These are phyloP conservation scores for Pteropus rufus DNA, from an alignment of 2,797 vertebrate genomes.

Conservation along the genomic window DNA sequence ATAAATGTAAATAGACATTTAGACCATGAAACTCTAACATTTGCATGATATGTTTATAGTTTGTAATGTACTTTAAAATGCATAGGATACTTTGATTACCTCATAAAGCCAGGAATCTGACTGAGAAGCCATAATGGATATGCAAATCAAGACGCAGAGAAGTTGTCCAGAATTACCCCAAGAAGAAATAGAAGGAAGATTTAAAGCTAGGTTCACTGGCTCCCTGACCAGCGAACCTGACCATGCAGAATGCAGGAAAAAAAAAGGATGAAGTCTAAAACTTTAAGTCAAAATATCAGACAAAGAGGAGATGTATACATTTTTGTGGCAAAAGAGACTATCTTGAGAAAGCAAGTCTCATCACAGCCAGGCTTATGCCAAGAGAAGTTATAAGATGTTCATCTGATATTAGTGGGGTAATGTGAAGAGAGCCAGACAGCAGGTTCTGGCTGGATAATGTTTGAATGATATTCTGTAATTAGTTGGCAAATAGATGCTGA, in stretches of 20 bases:
- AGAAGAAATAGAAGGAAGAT: neutral
- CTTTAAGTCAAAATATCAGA: neutral
- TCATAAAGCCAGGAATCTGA: neutral
- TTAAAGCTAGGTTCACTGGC: neutral
- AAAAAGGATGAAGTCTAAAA: neutral
- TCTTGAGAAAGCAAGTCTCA: neutral
- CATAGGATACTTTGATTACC: neutral
- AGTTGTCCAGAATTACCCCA: neutral
- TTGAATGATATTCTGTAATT: constrained; percentile 75
- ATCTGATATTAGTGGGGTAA: constrained; percentile 58
- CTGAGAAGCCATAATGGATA: neutral
- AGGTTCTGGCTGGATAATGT: constrained; percentile 40
- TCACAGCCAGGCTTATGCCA: constrained; percentile 29
- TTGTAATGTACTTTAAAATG: constrained; percentile 6
- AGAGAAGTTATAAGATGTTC: constrained; percentile 46
- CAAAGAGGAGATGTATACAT: neutral
- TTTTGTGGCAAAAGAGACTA: neutral
- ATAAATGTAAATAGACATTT: neutral
- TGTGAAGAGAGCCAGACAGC: constrained; percentile 43
- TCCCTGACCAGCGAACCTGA: neutral
- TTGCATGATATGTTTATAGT: neutral
- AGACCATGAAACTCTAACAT: neutral
- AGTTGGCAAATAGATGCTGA: constrained; percentile 75
- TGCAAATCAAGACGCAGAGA: neutral
- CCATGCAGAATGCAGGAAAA: neutral